phyloP scores from a whole-genome alignment of 2,888 invertebrate genomes.

The Ormyrus nitidulus region DNA sequence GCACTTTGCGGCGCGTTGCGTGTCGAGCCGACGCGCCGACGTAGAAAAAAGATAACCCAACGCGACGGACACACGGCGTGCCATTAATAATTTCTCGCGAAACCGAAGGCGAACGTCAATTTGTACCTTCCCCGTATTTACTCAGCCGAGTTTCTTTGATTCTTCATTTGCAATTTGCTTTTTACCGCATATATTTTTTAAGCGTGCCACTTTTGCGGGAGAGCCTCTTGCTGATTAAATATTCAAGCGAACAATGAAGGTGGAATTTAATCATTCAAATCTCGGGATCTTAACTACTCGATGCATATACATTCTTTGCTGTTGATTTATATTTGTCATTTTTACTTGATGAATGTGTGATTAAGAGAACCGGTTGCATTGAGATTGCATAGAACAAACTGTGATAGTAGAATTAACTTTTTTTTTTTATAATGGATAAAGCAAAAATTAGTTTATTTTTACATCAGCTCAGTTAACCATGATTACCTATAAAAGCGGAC shows the following conservation, averaged over 20 bases:
- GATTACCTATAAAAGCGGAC: conserved; percentile 26
- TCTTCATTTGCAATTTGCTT: background rate
- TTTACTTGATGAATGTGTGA: background rate
- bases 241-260: no score
- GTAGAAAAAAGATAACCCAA: background rate
- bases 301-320: background rate
- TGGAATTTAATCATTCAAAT: no score
- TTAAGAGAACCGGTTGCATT: conserved; percentile 25
- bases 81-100: conserved; percentile 26
- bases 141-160: background rate
- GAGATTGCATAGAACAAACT: conserved; percentile 9
- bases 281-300: no score
- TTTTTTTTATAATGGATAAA: background rate
- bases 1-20: conserved; percentile 26
- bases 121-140: conserved; percentile 11
- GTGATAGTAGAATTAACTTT: background rate
- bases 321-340: conserved; percentile 12
- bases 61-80: background rate
- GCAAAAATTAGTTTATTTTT: conserved; percentile 33
- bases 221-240: no score
- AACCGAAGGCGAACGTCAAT: conserved; percentile 13
- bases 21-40: background rate
- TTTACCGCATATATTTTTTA: no score
- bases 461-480: background rate
- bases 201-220: no score